Evolutionary conservation across 2,888 invertebrate species (phyloP), one percentile per base, ranked within the genome.

Genomic region (Crocallis elinguaria): DNA sequence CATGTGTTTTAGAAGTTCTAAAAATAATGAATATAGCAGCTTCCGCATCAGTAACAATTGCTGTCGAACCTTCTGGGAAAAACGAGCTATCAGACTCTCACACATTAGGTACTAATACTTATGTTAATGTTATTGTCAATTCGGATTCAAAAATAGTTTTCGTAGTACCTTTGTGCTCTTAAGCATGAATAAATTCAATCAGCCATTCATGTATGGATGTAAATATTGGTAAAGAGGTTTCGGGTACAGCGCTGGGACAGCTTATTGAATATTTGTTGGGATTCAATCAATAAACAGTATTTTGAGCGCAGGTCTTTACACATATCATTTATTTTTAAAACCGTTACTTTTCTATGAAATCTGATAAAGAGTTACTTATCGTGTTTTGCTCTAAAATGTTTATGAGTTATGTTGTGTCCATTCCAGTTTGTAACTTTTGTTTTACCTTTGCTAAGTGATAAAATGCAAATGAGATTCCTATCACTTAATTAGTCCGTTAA

Each of bases 111-210:
- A 43, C 51, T 52, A 48, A 56, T 51, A 66, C 64, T 60, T 69
- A 77, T 77, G 77, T 67, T 76, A 78, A 77, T 57, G 54, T 60
- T 75, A 73, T 64, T 69, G 71, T 73, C 74, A 70, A 70, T 73
- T 72, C 66, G 60, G 62, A 67, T 69, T 70, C 66, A 62, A 61
- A 66, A 70, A 69, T 59, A 55, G 62, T 68, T 69, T 67, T 60
- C 58, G 64, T 65, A 60, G 52, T 50, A 49, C 35, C 32, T 51
- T 42, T 50, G 58, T 54, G 43, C 33, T 33, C 38, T 33, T 35
- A 60, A 62, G 57, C 66, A 62, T 71, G 58, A 66, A 70, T 71
- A 54, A 61, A 62, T 62, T 68, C 54, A 66, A 66, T 67, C 52
- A 46, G 38, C 42, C 60, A 62, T 60, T 55, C 52, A 51, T 49